These are phyloP conservation scores for Mimumesa dahlbomi DNA, from an alignment of 2,888 invertebrate species.

Conservation along the genomic window DNA sequence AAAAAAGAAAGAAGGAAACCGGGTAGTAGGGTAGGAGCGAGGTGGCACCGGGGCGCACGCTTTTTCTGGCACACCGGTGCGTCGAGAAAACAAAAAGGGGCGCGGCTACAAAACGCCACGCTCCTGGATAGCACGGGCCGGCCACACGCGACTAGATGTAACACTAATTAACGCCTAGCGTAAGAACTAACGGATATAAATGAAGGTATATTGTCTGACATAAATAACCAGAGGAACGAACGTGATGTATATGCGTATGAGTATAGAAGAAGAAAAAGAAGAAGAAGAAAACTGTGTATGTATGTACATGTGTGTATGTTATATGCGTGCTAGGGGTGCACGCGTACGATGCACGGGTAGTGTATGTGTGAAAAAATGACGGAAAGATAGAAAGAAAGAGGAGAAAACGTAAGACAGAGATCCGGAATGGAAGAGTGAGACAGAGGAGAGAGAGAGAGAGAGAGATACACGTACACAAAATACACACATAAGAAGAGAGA, in stretches of 20 bases:
- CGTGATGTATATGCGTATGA: conserved; percentile 18
- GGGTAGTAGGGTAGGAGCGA: conserved; percentile 3
- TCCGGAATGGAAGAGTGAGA: neutral
- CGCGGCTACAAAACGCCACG: conserved; percentile 45
- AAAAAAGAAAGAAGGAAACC: conserved; percentile 6
- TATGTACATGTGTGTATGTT: conserved; percentile 21
- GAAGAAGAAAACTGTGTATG: conserved; percentile 9
- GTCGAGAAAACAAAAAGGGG: conserved; percentile 41
- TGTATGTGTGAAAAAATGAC: conserved; percentile 12
- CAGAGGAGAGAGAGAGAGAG: conserved; percentile 4
- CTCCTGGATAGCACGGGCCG: conserved; percentile 78
- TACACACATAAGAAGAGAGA: conserved; percentile 13
- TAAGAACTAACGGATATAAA: conserved; percentile 71
- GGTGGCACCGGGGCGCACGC: conserved; percentile 36
- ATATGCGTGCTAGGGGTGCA: conserved; percentile 8
- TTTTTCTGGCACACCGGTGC: conserved; percentile 46
- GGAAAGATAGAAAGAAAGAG: conserved; percentile 8
- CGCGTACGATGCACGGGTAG: conserved; percentile 3
- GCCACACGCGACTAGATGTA: conserved; percentile 78
- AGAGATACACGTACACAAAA: conserved; percentile 10
- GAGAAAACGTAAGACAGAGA: neutral
- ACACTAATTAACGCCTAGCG: conserved; percentile 76
- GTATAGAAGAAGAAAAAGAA: conserved; percentile 19
- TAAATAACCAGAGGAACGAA: conserved; percentile 55
- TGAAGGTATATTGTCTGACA: conserved; percentile 69